Evolutionary conservation across 2,888 invertebrate genomes (phyloP), one percentile per base, ranked within the genome.

Genomic region (Lordiphosa fenestrarum): DNA sequence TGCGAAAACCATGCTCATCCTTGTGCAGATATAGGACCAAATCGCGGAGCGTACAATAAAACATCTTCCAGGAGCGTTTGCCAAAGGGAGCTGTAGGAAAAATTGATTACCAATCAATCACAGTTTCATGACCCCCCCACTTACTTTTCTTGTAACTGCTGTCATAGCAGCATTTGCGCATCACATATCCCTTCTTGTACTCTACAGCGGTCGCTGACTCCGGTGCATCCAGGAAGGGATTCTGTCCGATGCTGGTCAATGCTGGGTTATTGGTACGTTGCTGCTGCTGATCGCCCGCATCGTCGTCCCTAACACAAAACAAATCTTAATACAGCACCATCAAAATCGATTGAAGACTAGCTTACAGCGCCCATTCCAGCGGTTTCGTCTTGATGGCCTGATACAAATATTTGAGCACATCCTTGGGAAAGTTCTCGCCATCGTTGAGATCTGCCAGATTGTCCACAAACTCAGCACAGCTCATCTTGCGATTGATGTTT

Each of bases 21-120:
- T 98, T 98, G 91, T 98, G 98, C 84, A 99, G 92, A 90, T 98
- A 98, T 71, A 99, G 92, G 70, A 98, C 96, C 90, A 99, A 92
- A 91, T 99, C 99, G 68, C 97, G 93, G 72, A 99, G 91, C 65
- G 98, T 97, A 88, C 97, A 98, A 91, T 97, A 99, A 91, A 96
- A 97, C 98, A 98, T 98, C 91, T 97, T 98, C 99, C 99, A 99
- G 53, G 98, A 96, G 80, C 99, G 94, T 88, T 98, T 96, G 41
- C 99, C 99, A 89, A 99, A 95, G 47, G 96, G 96, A 80, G 96
- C 96, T 96, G 90, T 0, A 48, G 7, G 7, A 6, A 21, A 36
- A n/a, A 21, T 1, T 15, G 6, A 36, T 36, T 6, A 13, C 6
- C 12, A 12, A 33, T 9, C 2, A 5, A 4, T 7, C 2, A n/a